Base-by-base conservation (phyloP, 2,888 invertebrate species). In the Netelia fuscicornis region DNA sequence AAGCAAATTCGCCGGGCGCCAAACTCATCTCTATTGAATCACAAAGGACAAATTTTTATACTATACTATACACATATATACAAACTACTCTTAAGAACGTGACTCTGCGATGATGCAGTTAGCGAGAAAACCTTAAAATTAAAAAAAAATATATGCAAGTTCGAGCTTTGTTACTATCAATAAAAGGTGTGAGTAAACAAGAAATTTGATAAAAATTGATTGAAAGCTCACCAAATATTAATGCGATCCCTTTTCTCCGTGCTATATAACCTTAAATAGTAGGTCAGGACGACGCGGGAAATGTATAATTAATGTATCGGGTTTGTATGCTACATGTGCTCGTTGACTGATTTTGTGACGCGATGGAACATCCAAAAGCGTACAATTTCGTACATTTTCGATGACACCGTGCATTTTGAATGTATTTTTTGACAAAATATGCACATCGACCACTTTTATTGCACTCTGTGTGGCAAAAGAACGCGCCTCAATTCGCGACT, bases 1-100 rank as follows among this genome's bases (percentile, higher is more conserved):
- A 44, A 37, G 78, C 58, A 68, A 67, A 74, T 81, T 77, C 62
- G 20, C 75, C 65, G 60, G 81, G 70, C 81, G 81, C 81, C 78
- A 10, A 72, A 30, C 11, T 30, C 56, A 68, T 23, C 60, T 68
- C 60, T 60, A 44, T 78, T 60, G 58, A 52, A 23, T 42, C 30
- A 25, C 9, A 37, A 60, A 60, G 48, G 13, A 48, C 2, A 48
- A 6, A 30, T 37, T 8, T 2, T 0, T 56, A 17, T 56, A 9
- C 56, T 56, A 13, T 20, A 0, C 13, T 9, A 56, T 20, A 6
- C 1, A 52, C 52, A 52, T 52, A 52, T 52, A 52, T 52, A n/a
- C 13, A 52, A 11, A 52, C n/a, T 13, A n/a, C n/a, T 52, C 3
- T 52, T 52, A 13, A 13, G 52, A 52, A 52, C 0, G 52, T n/a